Evolutionary conservation across 2,888 invertebrate species (phyloP), one percentile per base, ranked within the genome.

Genomic region (Ectemnius continuus): DNA sequence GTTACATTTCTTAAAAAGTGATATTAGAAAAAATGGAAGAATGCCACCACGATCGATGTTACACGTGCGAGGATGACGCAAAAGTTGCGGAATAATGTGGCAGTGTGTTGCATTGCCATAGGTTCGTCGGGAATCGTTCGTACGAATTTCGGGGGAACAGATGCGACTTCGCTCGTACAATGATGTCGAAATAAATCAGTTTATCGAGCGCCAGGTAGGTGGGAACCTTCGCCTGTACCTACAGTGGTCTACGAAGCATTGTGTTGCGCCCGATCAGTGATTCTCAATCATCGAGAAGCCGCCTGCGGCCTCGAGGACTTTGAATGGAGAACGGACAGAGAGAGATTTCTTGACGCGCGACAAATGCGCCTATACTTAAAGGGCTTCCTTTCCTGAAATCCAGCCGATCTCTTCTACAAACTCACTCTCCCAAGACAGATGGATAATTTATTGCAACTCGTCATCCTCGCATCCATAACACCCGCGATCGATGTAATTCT

Each of bases 161-260:
- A 89, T 88, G 88, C 87, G 84, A 84, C 85, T 79, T 63, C 71
- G 73, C 70, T 79, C 74, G 67, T 73, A 86, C 86, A 87, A 88
- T 89, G 85, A 88, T 86, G 87, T 87, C 81, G 87, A 90, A 90
- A 90, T 90, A 90, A 90, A 90, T 90, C 89, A 90, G 88, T 90
- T 90, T 88, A 90, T 89, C 88, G 88, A 87, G 80, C 36, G 79
- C 85, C 86, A 87, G 86, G 87, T 83, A 86, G 84, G 82, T 81
- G 83, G 86, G 85, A 79, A 81, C 83, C 81, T 78, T 77, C 82
- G 81, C 81, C 77, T 79, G 75, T 81, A 74, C 73, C 72, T 72
- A 76, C 78, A 79, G 77, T 77, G 81, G 78, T 80, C 80, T 73
- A 73, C 82, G 77, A 67, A 73, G 85, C 85, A 89, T 89, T 89